Evolutionary conservation across 2,797 vertebrate species (phyloP), one percentile per base, ranked within the genome.

Genomic region (Aldrovandia affinis): DNA sequence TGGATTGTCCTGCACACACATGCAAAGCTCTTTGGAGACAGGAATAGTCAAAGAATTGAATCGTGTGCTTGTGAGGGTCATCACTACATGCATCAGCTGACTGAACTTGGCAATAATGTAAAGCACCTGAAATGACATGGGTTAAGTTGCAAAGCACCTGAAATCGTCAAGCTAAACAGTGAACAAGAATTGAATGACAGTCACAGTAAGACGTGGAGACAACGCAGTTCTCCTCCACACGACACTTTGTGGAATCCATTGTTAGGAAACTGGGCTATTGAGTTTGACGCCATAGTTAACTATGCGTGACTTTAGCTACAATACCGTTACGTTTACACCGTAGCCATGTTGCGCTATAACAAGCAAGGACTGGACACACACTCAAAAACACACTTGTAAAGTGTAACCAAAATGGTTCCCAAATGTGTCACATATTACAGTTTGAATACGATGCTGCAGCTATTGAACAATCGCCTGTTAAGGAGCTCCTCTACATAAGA

Each of bases 1-100:
- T 77, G 47, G 73, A 77, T 47, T 77, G 73, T 47, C 73, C 73
- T 47, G 73, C 42, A 77, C 39, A 22, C 6, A 73, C 36, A 47
- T 77, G 73, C 6, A 47, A 77, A 77, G 25, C 7, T 77, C 73
- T 47, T n/a, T 25, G 42, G 42, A 77, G 42, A 77, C 36, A 30
- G 36, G 70, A 20, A 20, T 42, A 22, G 70, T 44, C 39, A 39
- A 70, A 15, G 39, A 70, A 36, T 36, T 39, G 0, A 25, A 47
- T 77, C 42, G 3, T 47, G 36, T 20, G 73, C 39, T 10, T 44
- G 25, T n/a, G 73, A n/a, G 47, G 9, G 25, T 77, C 47, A 44
- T 12, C 14, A 77, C 47, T n/a, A n/a, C 22, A 39, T 6, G n/a
- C 25, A 47, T n/a, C 25, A n/a, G 73, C 73, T 44, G 22, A 25